A percentile compares a stretch with the other conserved stretches of the same genome.
Evolutionary conservation across 2,888 invertebrate genomes (phyloP).

Genomic region (Rhabditophanes sp.): DNA sequence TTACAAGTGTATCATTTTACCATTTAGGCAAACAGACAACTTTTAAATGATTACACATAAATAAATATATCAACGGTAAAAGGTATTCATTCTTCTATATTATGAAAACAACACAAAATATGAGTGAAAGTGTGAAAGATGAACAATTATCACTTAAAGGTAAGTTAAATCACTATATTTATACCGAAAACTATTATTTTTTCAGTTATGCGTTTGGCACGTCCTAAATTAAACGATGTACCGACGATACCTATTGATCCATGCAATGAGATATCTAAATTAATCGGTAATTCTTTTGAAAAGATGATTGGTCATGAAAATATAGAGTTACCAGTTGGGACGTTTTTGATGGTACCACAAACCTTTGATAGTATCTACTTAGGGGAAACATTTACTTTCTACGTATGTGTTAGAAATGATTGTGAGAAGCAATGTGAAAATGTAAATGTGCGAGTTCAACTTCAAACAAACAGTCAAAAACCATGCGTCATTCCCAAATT

Average conservation of each 20-base stretch:
- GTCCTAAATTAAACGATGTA: conserved; percentile 66
- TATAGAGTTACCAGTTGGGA: conserved; percentile 55
- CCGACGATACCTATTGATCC: conserved; percentile 63
- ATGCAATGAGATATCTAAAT: conserved; percentile 18
- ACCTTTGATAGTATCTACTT: conserved; percentile 77
- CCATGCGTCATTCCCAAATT: conserved; percentile 51
- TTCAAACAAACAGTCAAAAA: too few relatives aligned
- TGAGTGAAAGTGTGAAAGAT: not conserved
- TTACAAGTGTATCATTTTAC: too few relatives aligned
- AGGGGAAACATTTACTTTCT: conserved; percentile 93
- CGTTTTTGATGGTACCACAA: conserved; percentile 79
- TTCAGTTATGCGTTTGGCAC: conserved; percentile 74
- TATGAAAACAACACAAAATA: not conserved
- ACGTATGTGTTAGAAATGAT: conserved; percentile 89
- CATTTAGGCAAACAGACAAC: too few relatives aligned
- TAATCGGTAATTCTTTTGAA: conserved; percentile 10
- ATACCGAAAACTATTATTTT: not conserved
- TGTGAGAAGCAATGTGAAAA: conserved; percentile 67
- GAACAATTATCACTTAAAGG: conserved; percentile 10
- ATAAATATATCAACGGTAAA: not conserved
- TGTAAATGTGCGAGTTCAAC: conserved; percentile 53
- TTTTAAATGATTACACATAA: not conserved
- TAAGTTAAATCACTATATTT: too few relatives aligned
- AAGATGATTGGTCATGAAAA: conserved; percentile 15
- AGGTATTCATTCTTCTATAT: not conserved